Base-by-base conservation (phyloP, 2,113 vertebrate species). In the Macaca mulatta region DNA sequence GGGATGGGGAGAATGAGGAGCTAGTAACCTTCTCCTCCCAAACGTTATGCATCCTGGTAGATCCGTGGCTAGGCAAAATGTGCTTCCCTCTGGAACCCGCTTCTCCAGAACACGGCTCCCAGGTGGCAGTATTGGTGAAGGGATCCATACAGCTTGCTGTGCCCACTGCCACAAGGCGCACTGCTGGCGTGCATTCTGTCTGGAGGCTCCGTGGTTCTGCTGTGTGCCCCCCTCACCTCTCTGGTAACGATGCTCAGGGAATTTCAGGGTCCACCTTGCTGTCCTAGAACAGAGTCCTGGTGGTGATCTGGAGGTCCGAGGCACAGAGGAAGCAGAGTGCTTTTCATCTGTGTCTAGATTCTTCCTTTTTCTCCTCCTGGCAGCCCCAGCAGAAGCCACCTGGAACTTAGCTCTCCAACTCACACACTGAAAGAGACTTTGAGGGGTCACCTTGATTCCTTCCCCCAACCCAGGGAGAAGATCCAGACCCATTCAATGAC, bases 141-240 rank as follows among this genome's bases (percentile, higher is more conserved):
- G 9, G 23, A 45, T 17, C 18, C 48, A 75, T 4, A 1, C 10
- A 17, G 18, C 50, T 43, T 13, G 22, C 43, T 20, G 14, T 30
- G 43, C 8, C 17, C 0, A 0, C 10, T 1, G 1, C 40, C 30
- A 16, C 3, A 0, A 70, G 22, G 43, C 16, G 5, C 6, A 8
- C 38, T 6, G 38, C 1, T 4, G 16, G 8, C 3, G 2, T 20
- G 43, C 4, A 0, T 4, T 57, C 52, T 35, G 1, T 22, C 25
- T 38, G 57, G 6, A 22, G 57, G 50, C 13, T 6, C 35, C 4
- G 2, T 3, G 50, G 5, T 18, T 32, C 9, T 2, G 69, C 69
- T 32, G 3, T 67, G 18, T 8, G 1, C 32, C 16, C n/a, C 25
- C 40, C 35, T 52, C 22, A 0, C 5, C 4, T 88, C 38, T 77